Conservation (phyloP, 2,113 vertebrate species). For the Cinclus cinclus region DNA sequence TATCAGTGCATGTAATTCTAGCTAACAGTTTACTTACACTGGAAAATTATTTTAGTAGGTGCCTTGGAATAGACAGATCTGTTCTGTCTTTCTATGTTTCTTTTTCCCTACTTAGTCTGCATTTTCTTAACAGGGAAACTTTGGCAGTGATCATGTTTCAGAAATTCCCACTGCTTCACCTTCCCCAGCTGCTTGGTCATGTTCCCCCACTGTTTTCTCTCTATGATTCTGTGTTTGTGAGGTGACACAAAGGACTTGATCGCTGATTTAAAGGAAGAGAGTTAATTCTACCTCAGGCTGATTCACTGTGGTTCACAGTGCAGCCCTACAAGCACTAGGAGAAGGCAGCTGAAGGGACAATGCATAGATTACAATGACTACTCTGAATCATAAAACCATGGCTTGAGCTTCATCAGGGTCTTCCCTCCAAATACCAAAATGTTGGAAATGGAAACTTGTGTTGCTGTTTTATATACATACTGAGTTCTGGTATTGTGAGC, state of each 20-base stretch:
- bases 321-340: not conserved
- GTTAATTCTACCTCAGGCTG: not conserved
- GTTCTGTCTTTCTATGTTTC: not conserved
- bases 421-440: not conserved
- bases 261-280: not conserved
- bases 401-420: not conserved
- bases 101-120: not conserved
- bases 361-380: not conserved
- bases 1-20: not conserved
- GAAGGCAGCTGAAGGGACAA: not conserved
- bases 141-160: not conserved
- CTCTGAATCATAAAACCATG: not conserved
- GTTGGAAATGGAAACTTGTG: not conserved
- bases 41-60: not conserved
- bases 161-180: not conserved
- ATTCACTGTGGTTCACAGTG: not conserved
- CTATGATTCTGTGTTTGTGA: not conserved
- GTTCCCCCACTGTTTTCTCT: not conserved
- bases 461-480: not conserved
- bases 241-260: not conserved
- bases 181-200: not conserved
- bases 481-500: not conserved
- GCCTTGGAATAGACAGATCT: not conserved
- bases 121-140: not conserved
- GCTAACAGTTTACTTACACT: not conserved